phyloP scores from a whole-genome alignment of 2,113 vertebrate species.

The Catagonus wagneri region DNA sequence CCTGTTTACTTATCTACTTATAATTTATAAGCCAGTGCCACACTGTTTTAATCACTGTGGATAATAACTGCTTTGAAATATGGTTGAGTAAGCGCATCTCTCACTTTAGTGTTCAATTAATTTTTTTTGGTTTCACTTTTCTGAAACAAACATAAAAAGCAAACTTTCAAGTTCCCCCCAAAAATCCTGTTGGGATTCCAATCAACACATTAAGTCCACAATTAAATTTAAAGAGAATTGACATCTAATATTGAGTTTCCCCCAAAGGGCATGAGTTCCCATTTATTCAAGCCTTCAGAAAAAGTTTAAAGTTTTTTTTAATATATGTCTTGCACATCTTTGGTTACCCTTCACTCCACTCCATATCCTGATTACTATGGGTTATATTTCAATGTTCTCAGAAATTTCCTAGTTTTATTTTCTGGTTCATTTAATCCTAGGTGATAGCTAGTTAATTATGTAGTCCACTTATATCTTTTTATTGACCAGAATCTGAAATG shows the following conservation, averaged over 20 bases:
- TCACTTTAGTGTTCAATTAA: neutral
- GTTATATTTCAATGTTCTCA: neutral
- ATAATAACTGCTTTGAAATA: neutral
- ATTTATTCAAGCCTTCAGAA: neutral
- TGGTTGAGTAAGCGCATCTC: neutral
- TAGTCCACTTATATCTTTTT: neutral
- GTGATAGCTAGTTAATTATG: neutral
- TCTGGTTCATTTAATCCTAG: neutral
- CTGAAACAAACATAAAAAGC: conserved; percentile 6
- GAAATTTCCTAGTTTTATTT: neutral
- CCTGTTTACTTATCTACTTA: neutral
- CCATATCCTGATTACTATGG: neutral
- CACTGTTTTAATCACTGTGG: neutral
- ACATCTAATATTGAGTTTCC: neutral
- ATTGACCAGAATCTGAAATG: neutral
- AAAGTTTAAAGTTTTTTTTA: neutral
- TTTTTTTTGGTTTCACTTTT: neutral
- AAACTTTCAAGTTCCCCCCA: neutral
- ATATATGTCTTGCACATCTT: neutral
- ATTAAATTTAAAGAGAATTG: neutral
- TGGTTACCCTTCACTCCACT: neutral
- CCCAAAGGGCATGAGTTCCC: neutral
- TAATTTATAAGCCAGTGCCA: neutral
- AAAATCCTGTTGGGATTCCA: neutral
- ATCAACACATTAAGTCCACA: neutral